Evolutionary conservation across 2,888 invertebrate genomes (phyloP).

Genomic region (Polylopha cassiicola): DNA sequence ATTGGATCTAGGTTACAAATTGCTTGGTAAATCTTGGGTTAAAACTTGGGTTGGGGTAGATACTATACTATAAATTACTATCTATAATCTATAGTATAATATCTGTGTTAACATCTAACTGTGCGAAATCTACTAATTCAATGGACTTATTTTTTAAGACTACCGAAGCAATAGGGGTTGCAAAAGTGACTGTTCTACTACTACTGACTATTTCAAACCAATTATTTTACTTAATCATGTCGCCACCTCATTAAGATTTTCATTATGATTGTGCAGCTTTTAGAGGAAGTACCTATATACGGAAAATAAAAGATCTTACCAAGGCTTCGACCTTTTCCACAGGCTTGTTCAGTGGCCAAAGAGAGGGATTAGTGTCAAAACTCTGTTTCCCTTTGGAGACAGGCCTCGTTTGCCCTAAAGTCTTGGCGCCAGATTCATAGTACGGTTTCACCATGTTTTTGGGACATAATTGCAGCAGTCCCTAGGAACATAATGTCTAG

Average conservation of each 20-base stretch:
- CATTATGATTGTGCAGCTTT: too few relatives aligned
- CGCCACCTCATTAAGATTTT: too few relatives aligned
- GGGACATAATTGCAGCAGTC: conserved; percentile 37
- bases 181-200: too few relatives aligned
- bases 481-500: conserved; percentile 1
- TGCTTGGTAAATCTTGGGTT: too few relatives aligned
- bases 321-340: conserved; percentile 12
- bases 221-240: too few relatives aligned
- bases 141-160: too few relatives aligned
- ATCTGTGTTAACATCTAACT: neutral
- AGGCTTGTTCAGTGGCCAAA: conserved; percentile 12
- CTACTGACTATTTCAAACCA: too few relatives aligned
- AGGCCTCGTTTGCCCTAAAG: conserved; percentile 30
- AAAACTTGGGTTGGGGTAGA: too few relatives aligned
- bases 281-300: too few relatives aligned
- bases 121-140: neutral
- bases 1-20: conserved; percentile 48
- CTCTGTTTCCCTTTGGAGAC: conserved; percentile 10
- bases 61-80: neutral
- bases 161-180: too few relatives aligned
- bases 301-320: too few relatives aligned
- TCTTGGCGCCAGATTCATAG: conserved; percentile 34
- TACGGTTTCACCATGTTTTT: conserved; percentile 25
- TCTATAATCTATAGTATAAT: neutral
- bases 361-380: conserved; percentile 4